Evolutionary conservation across 1,140 invertebrate species (phyloP), one percentile per base, ranked within the genome.

Genomic region (Drosophila leontia): DNA sequence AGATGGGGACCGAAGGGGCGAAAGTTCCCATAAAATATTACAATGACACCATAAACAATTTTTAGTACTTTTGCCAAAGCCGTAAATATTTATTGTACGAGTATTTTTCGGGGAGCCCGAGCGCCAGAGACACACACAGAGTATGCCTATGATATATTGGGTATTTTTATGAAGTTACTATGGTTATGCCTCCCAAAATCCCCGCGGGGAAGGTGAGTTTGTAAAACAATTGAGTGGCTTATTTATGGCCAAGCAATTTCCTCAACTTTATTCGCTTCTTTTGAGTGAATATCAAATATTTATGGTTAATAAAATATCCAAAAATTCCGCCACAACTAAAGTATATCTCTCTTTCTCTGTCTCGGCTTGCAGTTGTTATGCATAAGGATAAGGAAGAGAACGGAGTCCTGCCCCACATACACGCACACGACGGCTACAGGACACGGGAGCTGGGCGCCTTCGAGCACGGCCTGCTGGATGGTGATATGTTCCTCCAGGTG

Each of bases 401-500:
- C 69, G 94, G 96, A 41, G 82, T 90, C 81, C 93, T 94, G 70
- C 92, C 92, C 61, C 93, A 93, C 78, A 92, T 93, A 86, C 93
- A 93, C 83, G 86, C 95, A 72, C 95, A 96, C 88, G 92, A 93
- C 74, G 86, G 91, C 77, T 96, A 95, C 91, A 94, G 96, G 76
- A 94, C 95, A 50, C 94, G 97, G 79, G 97, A 98, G 83, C 94
- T 98, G 90, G 95, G 96, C 48, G 96, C 97, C 45, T 98, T 97
- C 93, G 97, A 98, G 84, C 97, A 98, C 93, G 95, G 96, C 82
- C 95, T 98, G 93, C 95, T 98, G 71, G 97, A 98, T 93, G 97
- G 97, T 65, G 97, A 98, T 94, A 97, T 98, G 96, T 98, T 98
- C 94, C 94, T 98, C 82, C 97, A 98, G 96, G 97, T 98, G 94